These are phyloP conservation scores for Plecotus auritus DNA, from an alignment of 2,113 vertebrate genomes.

Conservation along the genomic window DNA sequence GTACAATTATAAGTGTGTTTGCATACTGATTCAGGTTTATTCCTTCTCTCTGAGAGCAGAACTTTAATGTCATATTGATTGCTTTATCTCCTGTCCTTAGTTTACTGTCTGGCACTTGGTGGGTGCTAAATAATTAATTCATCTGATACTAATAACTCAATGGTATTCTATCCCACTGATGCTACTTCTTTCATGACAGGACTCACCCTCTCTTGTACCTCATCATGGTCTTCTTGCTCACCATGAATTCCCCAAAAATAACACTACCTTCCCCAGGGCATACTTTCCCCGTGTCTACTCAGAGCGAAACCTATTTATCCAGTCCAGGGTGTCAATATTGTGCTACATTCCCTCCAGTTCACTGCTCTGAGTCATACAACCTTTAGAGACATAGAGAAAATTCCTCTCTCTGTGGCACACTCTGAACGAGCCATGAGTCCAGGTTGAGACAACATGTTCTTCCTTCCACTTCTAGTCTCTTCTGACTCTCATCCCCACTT, in stretches of 20 bases:
- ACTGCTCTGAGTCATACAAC: not conserved
- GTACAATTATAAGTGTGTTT: not conserved
- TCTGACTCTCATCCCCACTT: not conserved
- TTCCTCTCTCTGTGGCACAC: not conserved
- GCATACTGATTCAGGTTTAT: not conserved
- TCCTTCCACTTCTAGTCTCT: not conserved
- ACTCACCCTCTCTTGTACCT: not conserved
- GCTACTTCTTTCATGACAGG: not conserved
- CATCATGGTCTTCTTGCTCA: not conserved
- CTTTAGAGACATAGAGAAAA: not conserved
- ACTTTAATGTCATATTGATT: not conserved
- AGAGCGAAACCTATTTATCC: not conserved
- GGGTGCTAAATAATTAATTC: not conserved
- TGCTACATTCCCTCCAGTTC: not conserved
- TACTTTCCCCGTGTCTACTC: not conserved
- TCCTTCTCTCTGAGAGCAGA: not conserved
- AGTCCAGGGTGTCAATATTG: not conserved
- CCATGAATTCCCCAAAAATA: not conserved
- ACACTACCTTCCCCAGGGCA: not conserved
- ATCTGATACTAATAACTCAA: not conserved
- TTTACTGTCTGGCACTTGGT: not conserved
- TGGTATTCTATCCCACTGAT: not conserved
- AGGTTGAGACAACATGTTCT: not conserved
- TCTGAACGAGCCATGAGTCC: not conserved
- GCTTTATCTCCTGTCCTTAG: not conserved